Base-by-base conservation (phyloP, 2,888 invertebrate species). In the Baronia brevicornis region DNA sequence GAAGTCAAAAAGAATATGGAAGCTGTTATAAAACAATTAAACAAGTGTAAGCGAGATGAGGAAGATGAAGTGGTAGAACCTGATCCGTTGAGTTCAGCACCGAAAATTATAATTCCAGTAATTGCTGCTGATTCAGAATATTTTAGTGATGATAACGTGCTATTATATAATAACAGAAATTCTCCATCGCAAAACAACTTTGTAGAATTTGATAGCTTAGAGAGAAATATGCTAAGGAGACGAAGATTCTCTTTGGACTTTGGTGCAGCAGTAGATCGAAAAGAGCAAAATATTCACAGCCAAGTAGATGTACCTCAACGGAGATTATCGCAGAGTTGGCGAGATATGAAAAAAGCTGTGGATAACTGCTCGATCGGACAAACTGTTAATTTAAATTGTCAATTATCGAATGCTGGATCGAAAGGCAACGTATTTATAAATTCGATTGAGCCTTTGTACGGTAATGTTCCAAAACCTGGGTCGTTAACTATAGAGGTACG, bases 401-500 rank as follows among this genome's bases (percentile, higher is more conserved):
- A 86, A 20, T 50, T 53, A 42, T 53, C 54, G 39, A 70, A 54
- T 27, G 82, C 48, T 25, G 61, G 89, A 28, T 87, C 34, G 6
- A 41, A 89, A 0, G 90, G 89, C 51, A 91, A 92, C 65, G 88
- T 91, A 4, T 90, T 91, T 53, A 88, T 91, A 0, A 88, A 90
- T 49, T 87, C 80, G 15, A 60, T 73, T 12, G 84, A 87, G 20
- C 82, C 82, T 1, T 60, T 84, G 14, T 88, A 88, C n/a, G 80
- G 85, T 39, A 84, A 88, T 33, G 35, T 73, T 11, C 57, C 58
- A 18, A 91, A 90, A 39, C 91, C 91, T 0, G 94, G 94, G 2
- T 90, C 92, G 39, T 78, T 95, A 50, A 91, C 94, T 5, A 95
- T 95, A 40, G 90, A 94, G 75, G 92, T 94, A 78, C 90, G 66